Conservation (phyloP, 2,888 invertebrate genomes). For the Allacma fusca region DNA sequence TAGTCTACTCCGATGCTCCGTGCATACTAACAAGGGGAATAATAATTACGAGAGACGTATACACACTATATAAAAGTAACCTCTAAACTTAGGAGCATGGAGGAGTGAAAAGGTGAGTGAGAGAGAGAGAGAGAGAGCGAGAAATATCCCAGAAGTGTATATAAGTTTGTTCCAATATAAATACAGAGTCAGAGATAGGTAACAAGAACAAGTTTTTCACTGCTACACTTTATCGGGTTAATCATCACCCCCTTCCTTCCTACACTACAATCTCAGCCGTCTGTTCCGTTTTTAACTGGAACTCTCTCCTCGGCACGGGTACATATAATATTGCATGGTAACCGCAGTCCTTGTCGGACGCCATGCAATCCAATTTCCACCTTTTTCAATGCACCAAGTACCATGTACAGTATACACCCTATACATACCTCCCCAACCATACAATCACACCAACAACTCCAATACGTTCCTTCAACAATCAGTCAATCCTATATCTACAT, state of each 20-base stretch:
- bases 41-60: too few species aligned
- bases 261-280: conserved; percentile 41
- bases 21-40: too few species aligned
- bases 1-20: too few species aligned
- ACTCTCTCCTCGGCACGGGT: conserved; percentile 23
- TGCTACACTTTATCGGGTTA: conserved; percentile 43
- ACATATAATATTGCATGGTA: conserved; percentile 32
- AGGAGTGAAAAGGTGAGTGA: neutral
- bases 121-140: neutral
- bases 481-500: too few species aligned
- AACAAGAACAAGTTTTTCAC: conserved; percentile 44
- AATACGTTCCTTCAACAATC: too few species aligned
- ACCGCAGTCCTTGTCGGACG: conserved; percentile 17
- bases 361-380: conserved; percentile 39
- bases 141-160: neutral
- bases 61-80: too few species aligned
- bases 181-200: conserved; percentile 18
- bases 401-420: neutral
- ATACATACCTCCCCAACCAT: neutral
- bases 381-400: neutral
- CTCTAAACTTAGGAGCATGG: too few species aligned
- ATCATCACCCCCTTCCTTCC: conserved; percentile 43
- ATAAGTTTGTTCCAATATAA: neutral
- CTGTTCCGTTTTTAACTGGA: conserved; percentile 39
- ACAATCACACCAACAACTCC: too few species aligned